Conservation (phyloP, 2,888 invertebrate genomes). For the Xestia sexstrigata region DNA sequence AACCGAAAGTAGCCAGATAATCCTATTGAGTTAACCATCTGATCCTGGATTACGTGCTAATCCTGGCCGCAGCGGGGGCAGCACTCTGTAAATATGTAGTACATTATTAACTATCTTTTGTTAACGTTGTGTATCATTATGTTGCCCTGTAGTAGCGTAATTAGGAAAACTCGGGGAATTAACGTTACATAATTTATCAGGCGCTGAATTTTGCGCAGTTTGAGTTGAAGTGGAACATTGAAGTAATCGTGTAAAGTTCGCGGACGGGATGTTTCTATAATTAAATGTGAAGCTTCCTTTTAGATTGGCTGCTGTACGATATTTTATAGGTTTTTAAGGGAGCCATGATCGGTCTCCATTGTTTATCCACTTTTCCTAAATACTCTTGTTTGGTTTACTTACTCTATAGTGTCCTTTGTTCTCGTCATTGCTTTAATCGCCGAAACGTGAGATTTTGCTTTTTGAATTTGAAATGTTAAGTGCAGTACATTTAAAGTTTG, state of each 20-base stretch:
- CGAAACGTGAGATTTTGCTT: background rate
- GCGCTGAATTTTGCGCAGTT: slow-evolving; percentile 49
- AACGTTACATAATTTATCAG: slow-evolving; percentile 62
- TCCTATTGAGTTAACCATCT: slow-evolving; percentile 49
- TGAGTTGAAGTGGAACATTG: slow-evolving; percentile 41
- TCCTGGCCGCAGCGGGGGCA: slow-evolving; percentile 35
- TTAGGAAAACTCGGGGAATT: slow-evolving; percentile 55
- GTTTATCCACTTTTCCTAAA: background rate
- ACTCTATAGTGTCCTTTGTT: background rate
- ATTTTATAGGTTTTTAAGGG: slow-evolving; percentile 14
- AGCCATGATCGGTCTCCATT: background rate
- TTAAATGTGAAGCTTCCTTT: slow-evolving; percentile 47
- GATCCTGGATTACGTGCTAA: slow-evolving; percentile 56
- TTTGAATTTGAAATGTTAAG: slow-evolving; percentile 26
- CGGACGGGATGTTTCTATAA: slow-evolving; percentile 34
- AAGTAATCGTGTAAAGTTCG: slow-evolving; percentile 46
- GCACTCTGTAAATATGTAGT: slow-evolving; percentile 28
- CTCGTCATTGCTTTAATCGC: background rate
- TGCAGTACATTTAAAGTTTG: slow-evolving; percentile 22
- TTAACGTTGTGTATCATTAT: slow-evolving; percentile 35
- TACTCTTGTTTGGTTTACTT: background rate
- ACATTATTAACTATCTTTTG: slow-evolving; percentile 40
- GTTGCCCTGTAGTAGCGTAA: slow-evolving; percentile 46
- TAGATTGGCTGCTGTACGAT: slow-evolving; percentile 21
- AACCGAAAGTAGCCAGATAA: slow-evolving; percentile 43